Base-by-base conservation (phyloP, 2,797 vertebrate genomes). In the Thalassophryne amazonica region DNA sequence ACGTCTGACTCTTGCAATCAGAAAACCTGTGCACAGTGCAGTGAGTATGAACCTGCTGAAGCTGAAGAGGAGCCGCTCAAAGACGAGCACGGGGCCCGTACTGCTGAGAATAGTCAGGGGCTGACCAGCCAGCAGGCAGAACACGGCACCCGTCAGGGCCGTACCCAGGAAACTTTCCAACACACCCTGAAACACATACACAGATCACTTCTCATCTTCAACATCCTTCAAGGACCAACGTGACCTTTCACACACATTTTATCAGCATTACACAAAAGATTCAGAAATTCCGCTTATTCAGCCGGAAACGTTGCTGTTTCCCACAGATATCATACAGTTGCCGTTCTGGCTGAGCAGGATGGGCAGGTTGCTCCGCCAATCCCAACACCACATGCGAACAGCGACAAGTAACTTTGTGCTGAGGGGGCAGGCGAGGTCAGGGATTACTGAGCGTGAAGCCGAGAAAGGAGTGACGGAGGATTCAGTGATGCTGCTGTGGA, bases 71-170 rank as follows among this genome's bases (percentile, higher is more conserved):
- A 99, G 94, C 3, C 95, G 85, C 53, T 99, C 97, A 5, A 99
- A 99, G 61, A 99, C 97, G 0, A 99, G 91, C 49, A 99, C 95
- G 0, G 97, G 97, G 5, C 97, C 97, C 0, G 97, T 99, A 80
- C 97, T 99, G 88, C 97, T 99, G 69, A 99, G 83, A 53, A 99
- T 98, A 5, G 93, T 99, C 52, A 99, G 92, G 0, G 97, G 97
- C 37, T 99, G 97, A 13, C 97, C 97, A 1, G 93, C 88, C 32
- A 98, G 84, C 85, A 99, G 81, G 75, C 97, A 99, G 76, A 98
- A 99, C 30, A 98, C 42, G 0, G 89, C 84, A 4, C 97, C 97
- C 0, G 93, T 84, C 67, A 99, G 84, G 0, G 97, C 97, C 0
- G 97, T 99, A 12, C 97, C 97, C 78, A 99, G 81, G 73, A 99